Conservation (phyloP, 2,113 vertebrate genomes). For the Pungitius pungitius region DNA sequence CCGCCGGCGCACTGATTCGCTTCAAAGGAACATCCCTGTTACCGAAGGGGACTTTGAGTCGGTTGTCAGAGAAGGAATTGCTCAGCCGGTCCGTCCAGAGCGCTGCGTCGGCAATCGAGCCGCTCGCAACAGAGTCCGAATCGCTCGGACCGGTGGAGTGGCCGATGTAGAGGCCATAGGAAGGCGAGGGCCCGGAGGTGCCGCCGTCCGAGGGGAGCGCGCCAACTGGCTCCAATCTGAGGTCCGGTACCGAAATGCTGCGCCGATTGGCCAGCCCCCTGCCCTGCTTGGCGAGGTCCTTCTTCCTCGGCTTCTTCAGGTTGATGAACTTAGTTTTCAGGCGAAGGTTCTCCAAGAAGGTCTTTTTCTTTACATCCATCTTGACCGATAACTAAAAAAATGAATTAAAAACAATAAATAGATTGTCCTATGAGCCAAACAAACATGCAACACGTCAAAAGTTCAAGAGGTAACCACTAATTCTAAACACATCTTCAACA, state of each 20-base stretch:
- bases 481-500: neutral
- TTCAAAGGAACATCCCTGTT: neutral
- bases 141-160: conserved; percentile 38
- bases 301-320: conserved; percentile 65
- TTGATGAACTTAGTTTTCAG: conserved; percentile 62
- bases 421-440: neutral
- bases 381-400: conserved; percentile 21
- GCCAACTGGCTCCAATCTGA: conserved; percentile 42
- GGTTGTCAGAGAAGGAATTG: neutral
- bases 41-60: neutral
- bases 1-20: conserved; percentile 12
- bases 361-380: conserved; percentile 79
- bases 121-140: conserved; percentile 54
- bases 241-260: conserved; percentile 81
- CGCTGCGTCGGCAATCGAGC: conserved; percentile 17
- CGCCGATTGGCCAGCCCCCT: conserved; percentile 65
- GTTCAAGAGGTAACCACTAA: neutral
- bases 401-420: too few relatives aligned
- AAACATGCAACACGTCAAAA: neutral
- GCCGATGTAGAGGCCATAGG: conserved; percentile 28
- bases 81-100: conserved; percentile 25
- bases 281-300: conserved; percentile 41
- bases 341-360: conserved; percentile 62
- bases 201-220: neutral
- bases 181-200: neutral